phyloP scores from a whole-genome alignment of 2,113 vertebrate species.

The Syngnathus typhle region DNA sequence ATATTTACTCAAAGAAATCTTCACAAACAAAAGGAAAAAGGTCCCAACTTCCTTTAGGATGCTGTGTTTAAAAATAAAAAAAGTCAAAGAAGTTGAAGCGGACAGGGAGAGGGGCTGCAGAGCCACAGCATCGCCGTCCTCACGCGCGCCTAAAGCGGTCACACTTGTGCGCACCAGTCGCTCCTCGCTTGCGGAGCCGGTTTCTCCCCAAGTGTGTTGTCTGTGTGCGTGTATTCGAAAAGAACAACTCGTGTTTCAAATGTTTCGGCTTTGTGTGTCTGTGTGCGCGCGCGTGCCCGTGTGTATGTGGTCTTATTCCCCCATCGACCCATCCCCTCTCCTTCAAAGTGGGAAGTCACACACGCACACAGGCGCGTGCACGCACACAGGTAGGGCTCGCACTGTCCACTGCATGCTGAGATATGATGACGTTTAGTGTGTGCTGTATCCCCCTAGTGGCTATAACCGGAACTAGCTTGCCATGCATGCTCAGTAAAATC shows the following conservation, averaged over 20 bases:
- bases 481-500: neutral
- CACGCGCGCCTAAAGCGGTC: constrained; percentile 66
- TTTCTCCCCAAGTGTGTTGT: constrained; percentile 65
- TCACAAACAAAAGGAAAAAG: constrained; percentile 17
- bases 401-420: constrained; percentile 72
- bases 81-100: constrained; percentile 64
- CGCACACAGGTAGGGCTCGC: constrained; percentile 72
- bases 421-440: constrained; percentile 75
- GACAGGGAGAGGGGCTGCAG: constrained; percentile 52
- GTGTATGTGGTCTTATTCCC: constrained; percentile 10
- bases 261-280: constrained; percentile 39
- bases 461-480: constrained; percentile 69
- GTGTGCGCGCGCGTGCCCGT: neutral
- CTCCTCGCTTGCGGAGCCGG: constrained; percentile 61
- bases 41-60: constrained; percentile 58
- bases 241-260: constrained; percentile 73
- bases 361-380: neutral
- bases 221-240: constrained; percentile 35
- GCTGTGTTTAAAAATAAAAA: constrained; percentile 13
- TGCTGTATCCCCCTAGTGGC: constrained; percentile 95
- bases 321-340: constrained; percentile 1
- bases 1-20: constrained; percentile 58
- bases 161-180: constrained; percentile 59
- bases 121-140: constrained; percentile 68
- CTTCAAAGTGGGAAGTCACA: constrained; percentile 69